Evolutionary conservation across 2,797 vertebrate genomes (phyloP).

Genomic region (Carapus acus): DNA sequence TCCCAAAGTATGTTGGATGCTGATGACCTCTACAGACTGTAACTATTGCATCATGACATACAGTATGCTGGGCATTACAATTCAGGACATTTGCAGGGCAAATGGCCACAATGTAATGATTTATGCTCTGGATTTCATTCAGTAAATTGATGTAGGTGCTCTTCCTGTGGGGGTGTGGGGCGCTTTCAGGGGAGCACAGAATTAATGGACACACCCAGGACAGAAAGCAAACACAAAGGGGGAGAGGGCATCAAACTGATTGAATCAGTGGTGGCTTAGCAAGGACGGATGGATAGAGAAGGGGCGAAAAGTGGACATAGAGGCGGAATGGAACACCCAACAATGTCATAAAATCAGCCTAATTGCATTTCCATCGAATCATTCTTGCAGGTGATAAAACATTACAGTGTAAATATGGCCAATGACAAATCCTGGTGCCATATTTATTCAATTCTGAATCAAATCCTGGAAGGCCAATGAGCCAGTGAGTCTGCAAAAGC

Average conservation of each 20-base stretch:
- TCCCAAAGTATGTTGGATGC: no score
- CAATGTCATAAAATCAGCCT: conserved; percentile 32
- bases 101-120: conserved; percentile 13
- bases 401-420: conserved; percentile 50
- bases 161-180: background rate
- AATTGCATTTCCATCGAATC: conserved; percentile 53
- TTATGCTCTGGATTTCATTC: conserved; percentile 18
- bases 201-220: conserved; percentile 40
- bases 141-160: conserved; percentile 25
- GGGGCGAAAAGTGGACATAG: conserved; percentile 6
- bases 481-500: conserved; percentile 23
- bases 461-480: conserved; percentile 30
- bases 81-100: background rate
- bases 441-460: conserved; percentile 55
- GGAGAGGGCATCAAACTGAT: conserved; percentile 36
- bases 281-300: conserved; percentile 34
- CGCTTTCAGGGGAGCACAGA: conserved; percentile 24
- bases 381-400: conserved; percentile 18
- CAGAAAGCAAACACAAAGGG: conserved; percentile 37
- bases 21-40: background rate
- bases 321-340: conserved; percentile 47
- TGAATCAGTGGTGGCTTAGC: conserved; percentile 36
- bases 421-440: conserved; percentile 48
- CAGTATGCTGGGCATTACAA: conserved; percentile 1
- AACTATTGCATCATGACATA: no score